Conservation (phyloP, 2,888 invertebrate species). For the Acanthosepion lycidas region DNA sequence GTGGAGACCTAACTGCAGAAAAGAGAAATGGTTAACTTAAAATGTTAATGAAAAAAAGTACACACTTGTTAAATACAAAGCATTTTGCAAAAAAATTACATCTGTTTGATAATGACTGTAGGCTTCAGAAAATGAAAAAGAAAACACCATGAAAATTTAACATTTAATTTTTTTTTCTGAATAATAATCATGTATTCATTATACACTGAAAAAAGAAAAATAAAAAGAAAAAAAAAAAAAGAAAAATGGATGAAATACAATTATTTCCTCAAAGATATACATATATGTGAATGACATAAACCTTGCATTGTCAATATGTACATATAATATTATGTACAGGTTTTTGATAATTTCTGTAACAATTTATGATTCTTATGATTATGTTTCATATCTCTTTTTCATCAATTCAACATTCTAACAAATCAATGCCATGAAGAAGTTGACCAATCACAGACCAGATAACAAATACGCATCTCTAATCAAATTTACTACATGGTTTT, state of each 20-base stretch:
- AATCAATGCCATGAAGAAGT: slow-evolving; percentile 22
- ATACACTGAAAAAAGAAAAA: no score
- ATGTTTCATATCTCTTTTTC: background rate
- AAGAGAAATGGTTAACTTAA: no score
- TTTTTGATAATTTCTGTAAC: slow-evolving; percentile 6
- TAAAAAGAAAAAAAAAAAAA: background rate
- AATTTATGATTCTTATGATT: background rate
- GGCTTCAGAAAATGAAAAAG: background rate
- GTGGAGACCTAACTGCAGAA: no score
- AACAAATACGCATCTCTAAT: slow-evolving; percentile 33
- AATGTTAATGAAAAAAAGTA: no score
- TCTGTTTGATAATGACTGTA: no score
- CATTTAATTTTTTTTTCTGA: background rate
- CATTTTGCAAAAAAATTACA: no score
- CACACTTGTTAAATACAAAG: no score
- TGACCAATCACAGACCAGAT: slow-evolving; percentile 33
- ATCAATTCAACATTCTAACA: background rate
- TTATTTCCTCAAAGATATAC: background rate
- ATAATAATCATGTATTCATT: background rate
- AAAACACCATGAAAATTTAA: background rate
- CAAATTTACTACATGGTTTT: background rate
- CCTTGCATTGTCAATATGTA: slow-evolving; percentile 33
- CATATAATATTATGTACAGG: background rate
- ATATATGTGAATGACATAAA: background rate
- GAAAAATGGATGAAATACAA: background rate